These are phyloP conservation scores for Enteromius unitaeniatus DNA, from an alignment of 2,797 vertebrate species.

Conservation along the genomic window DNA sequence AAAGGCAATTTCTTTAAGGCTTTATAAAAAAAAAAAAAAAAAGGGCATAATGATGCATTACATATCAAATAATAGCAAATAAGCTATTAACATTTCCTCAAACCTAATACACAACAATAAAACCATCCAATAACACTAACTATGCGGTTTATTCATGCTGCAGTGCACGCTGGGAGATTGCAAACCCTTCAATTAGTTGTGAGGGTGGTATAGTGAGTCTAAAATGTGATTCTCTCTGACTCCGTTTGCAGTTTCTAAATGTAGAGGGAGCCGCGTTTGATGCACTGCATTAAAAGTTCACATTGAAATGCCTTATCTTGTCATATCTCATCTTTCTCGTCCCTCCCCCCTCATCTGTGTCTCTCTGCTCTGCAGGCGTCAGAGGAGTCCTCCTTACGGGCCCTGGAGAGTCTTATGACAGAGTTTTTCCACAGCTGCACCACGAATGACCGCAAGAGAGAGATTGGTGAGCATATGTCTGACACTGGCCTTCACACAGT, in stretches of 20 bases:
- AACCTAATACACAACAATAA: background rate
- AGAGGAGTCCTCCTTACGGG: constrained; percentile 91
- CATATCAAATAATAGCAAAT: no score
- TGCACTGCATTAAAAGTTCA: background rate
- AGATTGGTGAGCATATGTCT: constrained; percentile 86
- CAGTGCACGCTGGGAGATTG: background rate
- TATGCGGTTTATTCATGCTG: no score
- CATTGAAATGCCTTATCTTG: background rate
- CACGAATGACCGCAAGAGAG: constrained; percentile 94
- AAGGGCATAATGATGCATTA: no score
- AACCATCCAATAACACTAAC: background rate
- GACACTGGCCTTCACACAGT: constrained; percentile 3
- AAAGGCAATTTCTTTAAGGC: background rate
- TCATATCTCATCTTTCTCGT: background rate
- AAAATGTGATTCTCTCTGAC: background rate
- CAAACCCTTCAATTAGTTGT: background rate
- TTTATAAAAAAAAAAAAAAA: background rate
- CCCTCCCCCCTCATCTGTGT: background rate
- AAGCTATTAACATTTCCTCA: background rate
- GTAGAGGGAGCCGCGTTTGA: background rate
- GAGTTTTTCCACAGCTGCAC: constrained; percentile 98
- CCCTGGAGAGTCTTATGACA: constrained; percentile 95
- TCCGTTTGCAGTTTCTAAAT: background rate
- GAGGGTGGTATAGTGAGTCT: background rate
- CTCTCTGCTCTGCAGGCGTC: constrained; percentile 80